These are phyloP conservation scores for Laodelphax striatellus DNA, from an alignment of 1,140 invertebrate species.

Conservation along the genomic window DNA sequence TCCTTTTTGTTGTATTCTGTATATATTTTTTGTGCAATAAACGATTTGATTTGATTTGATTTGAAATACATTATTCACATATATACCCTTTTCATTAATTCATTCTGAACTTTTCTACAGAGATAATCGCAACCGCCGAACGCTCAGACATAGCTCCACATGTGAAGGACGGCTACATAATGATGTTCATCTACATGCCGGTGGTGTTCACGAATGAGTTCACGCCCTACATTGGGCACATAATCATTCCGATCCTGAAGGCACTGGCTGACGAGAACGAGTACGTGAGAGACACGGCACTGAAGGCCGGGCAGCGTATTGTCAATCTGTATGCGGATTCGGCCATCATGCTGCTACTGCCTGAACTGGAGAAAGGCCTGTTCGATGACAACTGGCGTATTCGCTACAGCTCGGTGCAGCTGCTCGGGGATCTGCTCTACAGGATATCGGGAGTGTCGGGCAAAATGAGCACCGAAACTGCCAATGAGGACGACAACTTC, in stretches of 20 bases:
- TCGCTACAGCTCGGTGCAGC: conserved; percentile 79
- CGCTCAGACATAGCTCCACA: conserved; percentile 89
- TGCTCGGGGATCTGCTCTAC: conserved; percentile 93
- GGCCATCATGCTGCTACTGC: conserved; percentile 84
- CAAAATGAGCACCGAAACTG: conserved; percentile 98
- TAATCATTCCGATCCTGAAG: conserved; percentile 95
- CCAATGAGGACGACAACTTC: conserved; percentile 97
- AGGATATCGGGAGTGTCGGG: conserved; percentile 94
- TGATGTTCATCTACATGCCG: conserved; percentile 99
- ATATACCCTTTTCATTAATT: too few relatives aligned
- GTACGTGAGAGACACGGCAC: conserved; percentile 92
- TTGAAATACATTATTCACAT: too few relatives aligned
- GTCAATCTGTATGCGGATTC: conserved; percentile 94
- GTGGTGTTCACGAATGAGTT: conserved; percentile 92
- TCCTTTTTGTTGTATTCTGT: too few relatives aligned
- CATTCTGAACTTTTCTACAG: conserved; percentile 38
- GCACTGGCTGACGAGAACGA: conserved; percentile 98
- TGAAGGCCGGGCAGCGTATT: conserved; percentile 93
- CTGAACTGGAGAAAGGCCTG: conserved; percentile 85
- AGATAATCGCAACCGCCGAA: conserved; percentile 93
- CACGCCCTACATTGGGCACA: conserved; percentile 90
- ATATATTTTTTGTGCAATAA: too few relatives aligned
- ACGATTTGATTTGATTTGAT: too few relatives aligned
- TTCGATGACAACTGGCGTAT: conserved; percentile 99
- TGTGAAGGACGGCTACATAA: conserved; percentile 98